Base-by-base conservation (phyloP, 2,888 invertebrate species). In the Lutraria lutraria region DNA sequence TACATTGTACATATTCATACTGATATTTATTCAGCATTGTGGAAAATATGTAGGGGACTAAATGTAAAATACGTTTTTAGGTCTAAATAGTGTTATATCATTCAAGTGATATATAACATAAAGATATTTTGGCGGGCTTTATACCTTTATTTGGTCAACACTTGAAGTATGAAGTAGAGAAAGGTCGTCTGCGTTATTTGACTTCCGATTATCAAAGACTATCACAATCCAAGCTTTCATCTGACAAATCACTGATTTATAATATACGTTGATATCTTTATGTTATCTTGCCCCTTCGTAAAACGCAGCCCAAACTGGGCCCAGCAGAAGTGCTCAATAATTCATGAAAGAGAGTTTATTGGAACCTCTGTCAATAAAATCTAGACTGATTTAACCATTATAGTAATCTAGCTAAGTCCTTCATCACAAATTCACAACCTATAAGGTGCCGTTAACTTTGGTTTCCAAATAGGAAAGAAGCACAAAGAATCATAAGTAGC, bases 171-270 rank as follows among this genome's bases (percentile, higher is more conserved):
- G 76, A 76, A 76, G 10, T 34, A 76, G 76, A 8, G 76, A 76
- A 76, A 76, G 76, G 76, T 76, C 76, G 29, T 19, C 34, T 31
- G 34, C 34, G 16, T 34, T 31, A 76, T 34, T 76, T 34, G 76
- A 76, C 29, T 34, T 68, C 63, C 63, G 63, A 34, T 76, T 76
- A 76, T 76, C 34, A 76, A 76, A 34, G 4, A 76, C n/a, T 68
- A 34, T 76, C 76, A 31, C 76, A 34, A 76, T 25, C 31, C 6
- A 25, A 31, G 34, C 81, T 81, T 81, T 81, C 81, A 81, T 81
- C 56, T 81, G 54, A 81, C 81, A 56, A 25, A 29, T 81, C 25
- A 81, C 29, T 81, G 81, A 81, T 81, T 81, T 81, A 56, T 81
- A 76, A 76, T 76, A 34, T 31, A 16, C 13, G 76, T 76, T 76